Base-by-base conservation (phyloP, 2,888 invertebrate genomes). In the Eilema sororculum region DNA sequence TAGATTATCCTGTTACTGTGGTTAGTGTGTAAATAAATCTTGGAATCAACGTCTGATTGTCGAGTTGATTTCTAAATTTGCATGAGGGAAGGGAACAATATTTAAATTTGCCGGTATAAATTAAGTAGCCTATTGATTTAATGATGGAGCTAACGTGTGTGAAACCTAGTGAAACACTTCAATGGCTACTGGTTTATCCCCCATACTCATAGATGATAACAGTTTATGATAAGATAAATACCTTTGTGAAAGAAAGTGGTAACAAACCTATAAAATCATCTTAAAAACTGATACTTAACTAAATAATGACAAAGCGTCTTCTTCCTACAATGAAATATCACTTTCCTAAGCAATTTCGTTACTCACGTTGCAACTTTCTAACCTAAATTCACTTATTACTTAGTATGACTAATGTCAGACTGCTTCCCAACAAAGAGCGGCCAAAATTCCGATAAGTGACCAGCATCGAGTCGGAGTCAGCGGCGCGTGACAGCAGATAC, bases 401-500 rank as follows among this genome's bases (percentile, higher is more conserved):
- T 58, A 65, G 24, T 58, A 58, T 58, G 56, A 57, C 65, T 65
- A 33, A 57, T 25, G 16, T 25, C 24, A 25, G 58, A 65, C 25
- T 52, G 25, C 33, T 37, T 63, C 60, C 70, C 62, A 72, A 74
- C 68, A 56, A 69, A 60, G 60, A 60, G 62, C 12, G 56, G 28
- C 37, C 69, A 57, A 76, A 81, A 76, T 73, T 65, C 59, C 65
- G 69, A 37, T 60, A 68, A 72, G 56, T 74, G 74, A 68, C 72
- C 76, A n/a, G n/a, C n/a, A 72, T 63, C 58, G 65, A 65, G 60
- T n/a, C 41, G 16, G 41, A 73, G 30, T 57, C 72, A 75, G 59
- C 78, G 62, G 71, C 62, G 78, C 81, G 78, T 81, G 80, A 74
- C 76, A 72, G 69, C 75, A 79, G 75, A 74, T 78, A 69, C 62